Evolutionary conservation across 2,888 invertebrate species (phyloP), one percentile per base, ranked within the genome.

Genomic region (Papilio protenor): DNA sequence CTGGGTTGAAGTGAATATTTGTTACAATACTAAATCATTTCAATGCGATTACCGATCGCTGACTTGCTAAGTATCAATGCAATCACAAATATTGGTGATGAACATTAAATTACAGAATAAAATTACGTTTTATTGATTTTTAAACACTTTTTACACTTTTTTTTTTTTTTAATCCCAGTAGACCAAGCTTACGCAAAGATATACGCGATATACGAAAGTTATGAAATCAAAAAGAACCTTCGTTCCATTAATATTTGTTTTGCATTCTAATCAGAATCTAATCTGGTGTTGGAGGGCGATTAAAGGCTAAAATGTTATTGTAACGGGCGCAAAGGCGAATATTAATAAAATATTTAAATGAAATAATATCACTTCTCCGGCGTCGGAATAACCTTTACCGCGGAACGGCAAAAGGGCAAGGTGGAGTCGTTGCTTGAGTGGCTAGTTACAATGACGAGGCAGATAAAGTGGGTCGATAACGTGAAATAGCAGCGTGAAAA

Each of bases 401-500:
- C 73, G 75, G 61, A 69, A 73, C 84, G 83, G 83, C 87, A 83
- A 84, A 88, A 86, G 87, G 87, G 88, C 86, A 88, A 89, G 89
- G 87, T 86, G 86, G 88, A 89, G 86, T 85, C 88, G 87, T 87
- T 90, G 87, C 87, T 87, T 88, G 90, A 92, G 90, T 92, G 93
- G 92, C 92, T 90, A 94, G 90, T 92, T 92, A 92, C 92, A 93
- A 92, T 93, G 94, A 93, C 92, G 92, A 90, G 90, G 91, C 89
- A 91, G 94, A 93, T 94, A 91, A 94, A 92, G 90, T 89, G 89
- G 90, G 90, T 91, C 92, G 94, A 94, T 93, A 94, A 92, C 91
- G 89, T 91, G 91, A 92, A 94, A 94, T 93, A 93, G 94, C 92
- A 90, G 92, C 90, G 94, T 92, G 94, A 94, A 94, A 93, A 94